Percentiles rank a stretch among this genome's conserved stretches.
Conservation (phyloP, 2,888 invertebrate species). For the Willowsia nigromaculata region DNA sequence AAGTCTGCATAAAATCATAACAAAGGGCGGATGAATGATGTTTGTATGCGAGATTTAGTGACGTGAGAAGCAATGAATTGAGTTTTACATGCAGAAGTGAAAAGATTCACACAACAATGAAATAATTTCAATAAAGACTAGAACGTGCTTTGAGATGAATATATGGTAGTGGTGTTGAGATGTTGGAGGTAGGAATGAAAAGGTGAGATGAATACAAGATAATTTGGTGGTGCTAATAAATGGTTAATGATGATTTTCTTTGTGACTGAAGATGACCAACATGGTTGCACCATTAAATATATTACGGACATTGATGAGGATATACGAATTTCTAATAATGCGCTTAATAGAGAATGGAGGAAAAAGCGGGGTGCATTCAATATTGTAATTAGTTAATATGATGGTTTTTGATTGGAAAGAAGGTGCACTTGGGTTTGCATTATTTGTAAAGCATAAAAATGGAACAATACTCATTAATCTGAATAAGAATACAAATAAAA, state of each 20-base stretch:
- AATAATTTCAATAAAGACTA: neutral
- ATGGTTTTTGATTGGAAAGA: neutral
- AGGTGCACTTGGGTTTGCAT: neutral
- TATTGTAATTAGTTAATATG: neutral
- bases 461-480: neutral
- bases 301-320: slow-evolving; percentile 30
- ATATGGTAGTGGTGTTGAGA: neutral
- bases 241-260: slow-evolving; percentile 19
- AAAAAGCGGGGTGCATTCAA: neutral
- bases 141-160: neutral
- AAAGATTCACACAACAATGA: neutral
- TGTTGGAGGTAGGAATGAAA: neutral
- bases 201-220: slow-evolving; percentile 10
- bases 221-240: slow-evolving; percentile 40
- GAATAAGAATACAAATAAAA: neutral
- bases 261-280: slow-evolving; percentile 31
- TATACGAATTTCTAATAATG: neutral
- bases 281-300: slow-evolving; percentile 25
- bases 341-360: neutral
- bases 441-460: neutral
- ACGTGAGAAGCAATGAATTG: neutral
- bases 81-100: neutral
- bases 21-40: slow-evolving; percentile 38
- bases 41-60: slow-evolving; percentile 7
- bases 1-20: slow-evolving; percentile 50